Evolutionary conservation across 1,140 invertebrate genomes (phyloP), one percentile per base, ranked within the genome.

Genomic region (Dendroctonus ponderosae): DNA sequence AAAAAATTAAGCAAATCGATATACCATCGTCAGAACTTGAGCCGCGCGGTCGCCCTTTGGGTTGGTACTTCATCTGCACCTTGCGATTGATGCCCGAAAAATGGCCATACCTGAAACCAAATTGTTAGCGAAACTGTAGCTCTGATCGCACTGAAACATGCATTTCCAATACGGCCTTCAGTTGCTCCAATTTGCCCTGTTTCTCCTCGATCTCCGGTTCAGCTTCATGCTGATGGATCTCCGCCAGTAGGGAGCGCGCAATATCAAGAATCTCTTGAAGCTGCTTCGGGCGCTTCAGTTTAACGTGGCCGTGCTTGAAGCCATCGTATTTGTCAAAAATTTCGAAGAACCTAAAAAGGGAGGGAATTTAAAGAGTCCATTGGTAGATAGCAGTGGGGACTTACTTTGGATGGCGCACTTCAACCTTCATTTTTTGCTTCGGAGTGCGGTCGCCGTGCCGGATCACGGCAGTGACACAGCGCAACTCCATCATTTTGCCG

Each of bases 361-460:
- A 44, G 26, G 3, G 26, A 3, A 26, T 26, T 1, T 26, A 26
- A 26, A 26, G 3, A 26, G 26, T 26, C 26, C 1, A 26, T 3
- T 3, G 26, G 1, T 26, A 26, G 26, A 26, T 26, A 26, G 3
- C 26, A 26, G 26, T 26, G 26, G 1, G 26, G 26, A 62, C 85
- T 84, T 81, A 97, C 91, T 96, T 97, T 39, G 90, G 93, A 86
- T 99, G 95, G 63, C 96, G 86, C n/a, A 99, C 97, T 86, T 99
- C 96, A 73, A 99, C 96, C 82, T 99, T 99, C 97, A 99, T 99
- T 82, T 99, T 99, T 81, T 99, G 98, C 80, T 99, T 99, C 0
- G 98, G 98, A 8, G 97, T 99, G 73, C 98, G 83, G 80, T 99
- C 98, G 0, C 97, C 98, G 77, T 99, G 98, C 71, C 98, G 81